Percentiles rank a stretch among this genome's conserved stretches.
Conservation (phyloP, 2,888 invertebrate species). For the Pemphredon lugubris region DNA sequence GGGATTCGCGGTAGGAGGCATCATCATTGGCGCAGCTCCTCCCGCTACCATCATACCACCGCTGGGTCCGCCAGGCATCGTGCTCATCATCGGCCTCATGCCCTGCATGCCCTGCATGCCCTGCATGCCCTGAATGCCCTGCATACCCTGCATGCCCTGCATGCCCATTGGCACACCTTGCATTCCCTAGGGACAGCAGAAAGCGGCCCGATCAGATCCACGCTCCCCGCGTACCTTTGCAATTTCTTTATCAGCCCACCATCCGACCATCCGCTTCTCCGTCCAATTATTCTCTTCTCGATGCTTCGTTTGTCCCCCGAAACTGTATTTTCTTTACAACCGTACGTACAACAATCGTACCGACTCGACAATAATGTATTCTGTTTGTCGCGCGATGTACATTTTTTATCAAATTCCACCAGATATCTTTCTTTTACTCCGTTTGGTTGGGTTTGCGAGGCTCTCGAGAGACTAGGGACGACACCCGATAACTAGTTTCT, state of each 20-base stretch:
- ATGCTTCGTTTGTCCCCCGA: neutral
- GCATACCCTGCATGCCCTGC: conserved; percentile 78
- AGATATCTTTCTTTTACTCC: too few species aligned
- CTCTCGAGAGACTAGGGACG: too few species aligned
- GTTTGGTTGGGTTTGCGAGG: too few species aligned
- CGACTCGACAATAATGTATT: too few species aligned
- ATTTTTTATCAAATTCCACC: too few species aligned
- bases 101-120: conserved; percentile 74
- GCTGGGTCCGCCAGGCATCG: conserved; percentile 73
- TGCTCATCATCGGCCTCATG: conserved; percentile 78
- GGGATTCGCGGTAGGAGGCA: conserved; percentile 68
- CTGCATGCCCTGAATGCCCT: conserved; percentile 74
- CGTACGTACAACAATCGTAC: too few species aligned
- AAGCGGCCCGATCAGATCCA: conserved; percentile 40
- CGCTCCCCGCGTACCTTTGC: conserved; percentile 24
- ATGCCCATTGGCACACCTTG: conserved; percentile 69
- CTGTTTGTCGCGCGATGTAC: too few species aligned
- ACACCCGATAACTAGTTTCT: too few species aligned
- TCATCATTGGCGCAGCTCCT: conserved; percentile 73
- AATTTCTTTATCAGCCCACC: too few species aligned
- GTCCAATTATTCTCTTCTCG: neutral
- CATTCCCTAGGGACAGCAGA: conserved; percentile 73
- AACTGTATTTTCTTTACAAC: too few species aligned
- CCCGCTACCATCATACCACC: conserved; percentile 72
- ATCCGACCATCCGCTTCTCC: neutral